These are phyloP conservation scores for Oreochromis grahami DNA, from an alignment of 2,797 vertebrate genomes.

Conservation along the genomic window DNA sequence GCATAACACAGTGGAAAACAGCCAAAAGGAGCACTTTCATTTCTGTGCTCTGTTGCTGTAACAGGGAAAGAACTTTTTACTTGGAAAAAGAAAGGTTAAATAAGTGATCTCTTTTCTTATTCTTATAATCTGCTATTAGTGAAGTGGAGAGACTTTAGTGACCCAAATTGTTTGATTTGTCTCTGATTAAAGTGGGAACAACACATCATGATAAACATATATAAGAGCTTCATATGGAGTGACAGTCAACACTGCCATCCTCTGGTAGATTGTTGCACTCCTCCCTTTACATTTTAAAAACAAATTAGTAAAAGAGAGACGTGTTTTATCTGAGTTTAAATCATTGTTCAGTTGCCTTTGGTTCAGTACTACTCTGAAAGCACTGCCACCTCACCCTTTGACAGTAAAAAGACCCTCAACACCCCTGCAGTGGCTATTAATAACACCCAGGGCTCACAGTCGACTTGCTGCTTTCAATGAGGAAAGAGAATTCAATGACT, in stretches of 20 bases:
- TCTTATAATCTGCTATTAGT: neutral
- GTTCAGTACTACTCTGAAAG: slow-evolving; percentile 2
- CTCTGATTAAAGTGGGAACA: neutral
- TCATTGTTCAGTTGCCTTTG: slow-evolving; percentile 11
- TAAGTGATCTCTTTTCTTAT: neutral
- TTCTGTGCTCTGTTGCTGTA: neutral
- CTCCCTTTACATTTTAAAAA: neutral
- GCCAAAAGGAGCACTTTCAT: neutral
- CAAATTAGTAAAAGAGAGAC: neutral
- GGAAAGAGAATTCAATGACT: slow-evolving; percentile 18
- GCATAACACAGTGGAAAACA: neutral
- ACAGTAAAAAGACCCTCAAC: slow-evolving; percentile 42
- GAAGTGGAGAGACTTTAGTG: neutral
- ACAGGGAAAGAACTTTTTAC: neutral
- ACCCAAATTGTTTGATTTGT: slow-evolving; percentile 9
- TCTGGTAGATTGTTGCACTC: slow-evolving; percentile 13
- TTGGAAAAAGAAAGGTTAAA: neutral
- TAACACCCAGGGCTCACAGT: slow-evolving; percentile 40
- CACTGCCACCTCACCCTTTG: slow-evolving; percentile 17
- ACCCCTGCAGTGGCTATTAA: slow-evolving; percentile 58
- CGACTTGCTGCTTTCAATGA: slow-evolving; percentile 24
- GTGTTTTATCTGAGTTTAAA: neutral
- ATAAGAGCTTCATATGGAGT: neutral
- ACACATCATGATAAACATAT: neutral
- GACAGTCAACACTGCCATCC: slow-evolving; percentile 42